Percentiles rank a stretch among this genome's conserved stretches.
Conservation (phyloP, 2,113 vertebrate genomes). For the Osmerus mordax region DNA sequence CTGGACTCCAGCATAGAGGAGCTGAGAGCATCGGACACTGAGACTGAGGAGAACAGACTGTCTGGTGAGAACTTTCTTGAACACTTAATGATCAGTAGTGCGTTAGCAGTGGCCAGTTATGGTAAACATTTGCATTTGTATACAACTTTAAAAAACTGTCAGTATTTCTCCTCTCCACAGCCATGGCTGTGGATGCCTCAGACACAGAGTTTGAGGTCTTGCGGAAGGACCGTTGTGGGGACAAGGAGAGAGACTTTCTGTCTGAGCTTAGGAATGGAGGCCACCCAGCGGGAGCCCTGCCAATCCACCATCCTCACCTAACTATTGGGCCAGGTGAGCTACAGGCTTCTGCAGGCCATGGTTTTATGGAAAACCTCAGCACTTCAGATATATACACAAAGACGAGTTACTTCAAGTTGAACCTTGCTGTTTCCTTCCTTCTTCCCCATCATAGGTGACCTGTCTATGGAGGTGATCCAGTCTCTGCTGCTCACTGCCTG, state of each 20-base stretch:
- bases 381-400: not conserved
- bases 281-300: conserved; percentile 26
- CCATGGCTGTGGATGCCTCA: not conserved
- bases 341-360: not conserved
- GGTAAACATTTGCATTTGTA: too few relatives aligned
- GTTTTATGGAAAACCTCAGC: not conserved
- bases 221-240: conserved; percentile 62
- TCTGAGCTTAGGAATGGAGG: conserved; percentile 44
- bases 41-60: conserved; percentile 59
- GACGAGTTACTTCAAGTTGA: not conserved
- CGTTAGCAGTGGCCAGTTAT: too few relatives aligned
- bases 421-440: not conserved
- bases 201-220: conserved; percentile 72
- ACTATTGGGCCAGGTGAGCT: conserved; percentile 55
- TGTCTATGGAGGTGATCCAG: conserved; percentile 68
- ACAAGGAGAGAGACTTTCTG: conserved; percentile 32
- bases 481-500: conserved; percentile 73
- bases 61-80: too few relatives aligned
- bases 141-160: not conserved
- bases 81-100: not conserved
- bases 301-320: conserved; percentile 34
- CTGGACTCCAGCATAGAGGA: conserved; percentile 75
- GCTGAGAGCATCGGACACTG: conserved; percentile 71
- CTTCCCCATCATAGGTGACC: conserved; percentile 55
- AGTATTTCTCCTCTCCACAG: not conserved